Evolutionary conservation across 2,888 invertebrate genomes (phyloP).

Genomic region (Lymantria dispar): DNA sequence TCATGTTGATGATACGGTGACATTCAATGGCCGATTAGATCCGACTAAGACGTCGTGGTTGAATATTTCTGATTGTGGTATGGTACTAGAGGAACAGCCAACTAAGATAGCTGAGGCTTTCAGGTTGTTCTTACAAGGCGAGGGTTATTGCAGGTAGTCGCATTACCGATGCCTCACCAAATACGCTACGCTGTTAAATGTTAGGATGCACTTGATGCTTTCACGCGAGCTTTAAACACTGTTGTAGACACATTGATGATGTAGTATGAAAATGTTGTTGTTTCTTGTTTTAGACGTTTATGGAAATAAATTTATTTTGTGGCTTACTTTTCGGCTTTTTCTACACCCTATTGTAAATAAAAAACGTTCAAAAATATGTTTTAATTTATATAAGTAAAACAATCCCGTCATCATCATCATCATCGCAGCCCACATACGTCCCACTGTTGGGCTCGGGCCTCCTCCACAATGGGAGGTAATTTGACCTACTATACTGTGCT

Average conservation of each 20-base stretch:
- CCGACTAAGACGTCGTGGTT: constrained; percentile 98
- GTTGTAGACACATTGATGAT: constrained; percentile 71
- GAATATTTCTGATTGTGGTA: constrained; percentile 99
- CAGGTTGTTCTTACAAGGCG: constrained; percentile 98
- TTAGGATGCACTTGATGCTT: constrained; percentile 76
- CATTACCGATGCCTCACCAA: constrained; percentile 33
- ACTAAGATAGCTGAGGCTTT: constrained; percentile 98
- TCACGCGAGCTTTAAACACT: constrained; percentile 78
- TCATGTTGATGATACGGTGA: constrained; percentile 98
- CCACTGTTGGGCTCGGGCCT: too few relatives aligned
- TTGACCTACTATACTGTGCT: too few relatives aligned
- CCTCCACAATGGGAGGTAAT: too few relatives aligned
- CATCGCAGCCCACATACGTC: too few relatives aligned
- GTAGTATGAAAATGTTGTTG: constrained; percentile 66
- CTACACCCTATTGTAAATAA: constrained; percentile 25
- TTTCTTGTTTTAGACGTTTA: constrained; percentile 73
- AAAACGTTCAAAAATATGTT: background rate
- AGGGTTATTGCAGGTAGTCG: constrained; percentile 94
- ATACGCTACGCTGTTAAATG: constrained; percentile 55
- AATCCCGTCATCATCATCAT: too few relatives aligned
- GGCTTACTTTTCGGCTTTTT: constrained; percentile 54
- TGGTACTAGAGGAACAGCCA: constrained; percentile 99
- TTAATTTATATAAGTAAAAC: too few relatives aligned
- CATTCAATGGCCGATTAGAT: constrained; percentile 97
- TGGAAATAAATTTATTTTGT: constrained; percentile 74